A percentile compares a stretch with the other conserved stretches of the same genome.
phyloP scores from a whole-genome alignment of 2,797 vertebrate species.

The Anas capensis region DNA sequence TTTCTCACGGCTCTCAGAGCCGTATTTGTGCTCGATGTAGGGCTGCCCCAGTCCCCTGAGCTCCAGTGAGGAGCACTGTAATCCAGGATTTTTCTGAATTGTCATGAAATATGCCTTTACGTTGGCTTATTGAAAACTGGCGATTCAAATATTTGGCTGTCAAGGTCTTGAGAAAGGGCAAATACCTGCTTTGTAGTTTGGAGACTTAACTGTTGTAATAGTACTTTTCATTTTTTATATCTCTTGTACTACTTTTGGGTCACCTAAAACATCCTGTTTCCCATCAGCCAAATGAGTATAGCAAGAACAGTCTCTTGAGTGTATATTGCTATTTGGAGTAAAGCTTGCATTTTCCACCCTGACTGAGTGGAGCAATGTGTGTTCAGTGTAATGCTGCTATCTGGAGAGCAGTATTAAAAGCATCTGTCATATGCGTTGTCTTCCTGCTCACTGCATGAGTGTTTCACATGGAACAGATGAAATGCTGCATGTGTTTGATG shows the following conservation, averaged over 20 bases:
- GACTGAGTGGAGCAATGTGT: accelerated
- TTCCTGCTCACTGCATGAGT: background rate
- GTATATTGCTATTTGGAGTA: background rate
- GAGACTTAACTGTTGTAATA: background rate
- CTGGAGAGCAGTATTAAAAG: background rate
- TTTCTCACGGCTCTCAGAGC: background rate
- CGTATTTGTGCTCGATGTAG: background rate
- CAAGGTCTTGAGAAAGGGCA: background rate
- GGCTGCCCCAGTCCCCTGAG: background rate
- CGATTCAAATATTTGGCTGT: background rate
- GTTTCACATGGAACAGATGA: background rate
- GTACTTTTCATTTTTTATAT: background rate
- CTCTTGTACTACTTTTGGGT: background rate
- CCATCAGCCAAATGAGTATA: background rate
- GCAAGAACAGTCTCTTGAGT: background rate
- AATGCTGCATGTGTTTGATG: background rate
- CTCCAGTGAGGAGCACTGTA: background rate
- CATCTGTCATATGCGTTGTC: background rate
- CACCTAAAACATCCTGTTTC: background rate
- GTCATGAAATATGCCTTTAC: background rate
- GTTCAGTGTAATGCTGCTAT: background rate
- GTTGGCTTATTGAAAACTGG: background rate
- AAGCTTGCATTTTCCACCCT: background rate
- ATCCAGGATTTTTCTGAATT: background rate
- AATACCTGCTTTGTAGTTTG: background rate